These are phyloP conservation scores for Crotalus horridus DNA, from an alignment of 2,113 vertebrate species.

Conservation along the genomic window DNA sequence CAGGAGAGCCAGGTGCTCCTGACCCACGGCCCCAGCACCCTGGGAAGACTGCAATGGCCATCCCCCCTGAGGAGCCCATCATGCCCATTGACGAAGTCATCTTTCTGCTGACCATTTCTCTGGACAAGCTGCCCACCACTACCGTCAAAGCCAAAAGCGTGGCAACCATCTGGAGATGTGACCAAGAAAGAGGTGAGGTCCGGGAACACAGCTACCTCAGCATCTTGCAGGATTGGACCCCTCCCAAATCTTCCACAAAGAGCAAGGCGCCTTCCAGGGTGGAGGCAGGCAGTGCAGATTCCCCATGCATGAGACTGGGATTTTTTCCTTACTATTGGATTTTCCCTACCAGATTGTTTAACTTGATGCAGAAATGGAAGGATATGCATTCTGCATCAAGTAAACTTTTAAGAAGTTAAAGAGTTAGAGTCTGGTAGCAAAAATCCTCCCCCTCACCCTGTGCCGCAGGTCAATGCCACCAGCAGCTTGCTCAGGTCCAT, in stretches of 20 bases:
- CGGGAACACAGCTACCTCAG: conserved; percentile 68
- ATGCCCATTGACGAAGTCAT: conserved; percentile 81
- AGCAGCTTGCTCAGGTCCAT: too few species aligned
- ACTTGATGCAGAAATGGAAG: too few species aligned
- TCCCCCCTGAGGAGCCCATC: conserved; percentile 76
- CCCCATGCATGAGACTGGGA: too few species aligned
- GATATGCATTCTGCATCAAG: too few species aligned
- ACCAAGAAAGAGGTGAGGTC: conserved; percentile 76
- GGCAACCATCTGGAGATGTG: conserved; percentile 82
- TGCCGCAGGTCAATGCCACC: rapidly evolving
- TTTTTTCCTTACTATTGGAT: too few species aligned
- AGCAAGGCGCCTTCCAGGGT: conserved; percentile 79
- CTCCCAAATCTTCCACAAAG: conserved; percentile 79
- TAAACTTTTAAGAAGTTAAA: too few species aligned
- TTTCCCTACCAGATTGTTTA: too few species aligned
- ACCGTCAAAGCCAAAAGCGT: conserved; percentile 84
- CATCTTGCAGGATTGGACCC: conserved; percentile 69
- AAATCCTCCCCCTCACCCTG: too few species aligned
- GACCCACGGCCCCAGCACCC: conserved; percentile 74
- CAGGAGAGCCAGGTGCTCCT: conserved; percentile 83
- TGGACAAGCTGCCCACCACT: conserved; percentile 81
- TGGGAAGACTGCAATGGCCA: background rate
- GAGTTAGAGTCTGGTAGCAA: too few species aligned
- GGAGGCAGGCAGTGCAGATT: too few species aligned
- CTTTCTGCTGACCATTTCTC: conserved; percentile 80